These are phyloP conservation scores for Neotoma lepida DNA, from an alignment of 2,113 vertebrate genomes.

Conservation along the genomic window DNA sequence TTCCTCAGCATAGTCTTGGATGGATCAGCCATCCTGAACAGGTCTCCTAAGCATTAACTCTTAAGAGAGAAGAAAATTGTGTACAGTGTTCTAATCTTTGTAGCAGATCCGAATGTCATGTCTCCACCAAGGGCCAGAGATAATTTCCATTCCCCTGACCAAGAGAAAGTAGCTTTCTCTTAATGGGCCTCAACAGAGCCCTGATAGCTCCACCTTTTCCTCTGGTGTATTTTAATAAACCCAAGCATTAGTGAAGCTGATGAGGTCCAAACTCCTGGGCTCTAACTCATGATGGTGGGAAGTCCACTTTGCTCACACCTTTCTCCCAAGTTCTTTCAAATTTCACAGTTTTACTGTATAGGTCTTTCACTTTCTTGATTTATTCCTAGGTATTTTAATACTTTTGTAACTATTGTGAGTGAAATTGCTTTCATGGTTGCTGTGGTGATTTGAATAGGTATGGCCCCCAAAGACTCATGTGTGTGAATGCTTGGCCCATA, in stretches of 20 bases:
- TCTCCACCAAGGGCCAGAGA: neutral
- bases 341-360: neutral
- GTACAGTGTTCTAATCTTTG: neutral
- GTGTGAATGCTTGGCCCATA: too few relatives aligned
- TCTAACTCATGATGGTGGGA: neutral
- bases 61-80: neutral
- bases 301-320: neutral
- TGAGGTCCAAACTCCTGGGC: neutral
- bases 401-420: neutral
- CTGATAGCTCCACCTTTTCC: neutral
- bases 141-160: neutral
- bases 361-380: neutral
- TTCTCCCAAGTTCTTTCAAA: neutral
- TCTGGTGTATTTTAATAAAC: neutral
- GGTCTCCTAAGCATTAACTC: neutral
- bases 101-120: neutral
- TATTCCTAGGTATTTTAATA: neutral
- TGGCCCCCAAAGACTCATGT: neutral
- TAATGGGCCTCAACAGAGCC: neutral
- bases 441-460: neutral
- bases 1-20: neutral
- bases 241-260: neutral
- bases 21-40: neutral
- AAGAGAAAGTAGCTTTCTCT: neutral
- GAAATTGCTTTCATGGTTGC: neutral